Evolutionary conservation across 2,888 invertebrate species (phyloP).

Genomic region (Acanthosoma haemorrhoidale): DNA sequence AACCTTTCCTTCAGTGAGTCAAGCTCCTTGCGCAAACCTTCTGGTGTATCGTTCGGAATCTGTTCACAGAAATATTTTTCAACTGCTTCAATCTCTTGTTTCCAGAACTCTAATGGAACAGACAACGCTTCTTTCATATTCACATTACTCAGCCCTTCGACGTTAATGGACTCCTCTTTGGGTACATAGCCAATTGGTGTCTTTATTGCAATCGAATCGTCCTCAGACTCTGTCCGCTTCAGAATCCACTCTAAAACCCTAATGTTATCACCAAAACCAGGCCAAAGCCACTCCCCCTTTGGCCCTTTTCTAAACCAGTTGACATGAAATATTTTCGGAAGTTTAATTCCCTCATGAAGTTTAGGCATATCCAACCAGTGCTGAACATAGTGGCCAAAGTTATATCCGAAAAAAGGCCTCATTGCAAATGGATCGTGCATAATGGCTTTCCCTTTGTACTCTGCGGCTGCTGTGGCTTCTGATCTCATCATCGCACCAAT

Average conservation of each 20-base stretch:
- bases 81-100: slow-evolving; percentile 58
- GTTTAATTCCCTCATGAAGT: slow-evolving; percentile 51
- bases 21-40: slow-evolving; percentile 67
- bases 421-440: slow-evolving; percentile 99
- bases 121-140: slow-evolving; percentile 79
- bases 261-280: slow-evolving; percentile 95
- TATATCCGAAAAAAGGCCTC: slow-evolving; percentile 99
- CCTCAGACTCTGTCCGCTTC: slow-evolving; percentile 56
- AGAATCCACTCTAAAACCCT: slow-evolving; percentile 96
- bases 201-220: slow-evolving; percentile 53
- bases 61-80: neutral
- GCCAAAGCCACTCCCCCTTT: slow-evolving; percentile 92
- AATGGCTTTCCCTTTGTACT: slow-evolving; percentile 80
- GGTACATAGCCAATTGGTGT: slow-evolving; percentile 74
- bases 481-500: slow-evolving; percentile 92
- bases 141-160: slow-evolving; percentile 61
- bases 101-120: slow-evolving; percentile 88
- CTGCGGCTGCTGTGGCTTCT: slow-evolving; percentile 97
- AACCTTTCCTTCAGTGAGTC: slow-evolving; percentile 48
- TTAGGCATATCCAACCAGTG: slow-evolving; percentile 91
- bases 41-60: slow-evolving; percentile 81
- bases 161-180: slow-evolving; percentile 43
- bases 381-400: slow-evolving; percentile 89
- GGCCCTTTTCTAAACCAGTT: slow-evolving; percentile 95
- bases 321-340: slow-evolving; percentile 96